Conservation (phyloP, 2,113 vertebrate species). For the Eonycteris spelaea region DNA sequence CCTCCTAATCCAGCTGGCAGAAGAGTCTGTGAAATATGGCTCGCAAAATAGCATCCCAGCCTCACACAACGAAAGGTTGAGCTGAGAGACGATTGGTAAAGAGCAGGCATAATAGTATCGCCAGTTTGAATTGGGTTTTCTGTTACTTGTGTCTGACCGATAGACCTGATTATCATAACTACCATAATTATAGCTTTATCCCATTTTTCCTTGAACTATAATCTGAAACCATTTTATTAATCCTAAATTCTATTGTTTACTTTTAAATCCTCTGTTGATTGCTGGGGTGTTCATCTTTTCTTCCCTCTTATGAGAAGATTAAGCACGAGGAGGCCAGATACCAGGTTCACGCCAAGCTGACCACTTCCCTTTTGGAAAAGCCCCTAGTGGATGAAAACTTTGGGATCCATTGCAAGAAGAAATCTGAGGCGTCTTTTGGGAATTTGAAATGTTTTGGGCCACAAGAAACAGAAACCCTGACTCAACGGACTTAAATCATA, state of each 20-base stretch:
- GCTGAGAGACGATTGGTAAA: neutral
- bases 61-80: neutral
- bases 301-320: neutral
- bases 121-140: neutral
- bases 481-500: neutral
- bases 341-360: neutral
- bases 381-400: neutral
- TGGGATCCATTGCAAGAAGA: neutral
- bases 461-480: neutral
- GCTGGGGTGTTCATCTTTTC: neutral
- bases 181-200: neutral
- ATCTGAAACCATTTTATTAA: neutral
- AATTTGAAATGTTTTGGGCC: neutral
- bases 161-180: neutral
- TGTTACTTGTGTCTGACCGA: neutral
- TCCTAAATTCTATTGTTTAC: neutral
- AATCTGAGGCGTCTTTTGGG: neutral
- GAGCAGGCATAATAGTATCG: fast-evolving
- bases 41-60: neutral
- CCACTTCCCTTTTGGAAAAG: neutral
- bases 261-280: neutral
- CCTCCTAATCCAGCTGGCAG: neutral
- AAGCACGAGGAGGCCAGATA: neutral
- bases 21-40: neutral
- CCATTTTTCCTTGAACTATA: neutral